Evolutionary conservation across 2,113 vertebrate species (phyloP).

Genomic region (Apistogramma diplotaenia): DNA sequence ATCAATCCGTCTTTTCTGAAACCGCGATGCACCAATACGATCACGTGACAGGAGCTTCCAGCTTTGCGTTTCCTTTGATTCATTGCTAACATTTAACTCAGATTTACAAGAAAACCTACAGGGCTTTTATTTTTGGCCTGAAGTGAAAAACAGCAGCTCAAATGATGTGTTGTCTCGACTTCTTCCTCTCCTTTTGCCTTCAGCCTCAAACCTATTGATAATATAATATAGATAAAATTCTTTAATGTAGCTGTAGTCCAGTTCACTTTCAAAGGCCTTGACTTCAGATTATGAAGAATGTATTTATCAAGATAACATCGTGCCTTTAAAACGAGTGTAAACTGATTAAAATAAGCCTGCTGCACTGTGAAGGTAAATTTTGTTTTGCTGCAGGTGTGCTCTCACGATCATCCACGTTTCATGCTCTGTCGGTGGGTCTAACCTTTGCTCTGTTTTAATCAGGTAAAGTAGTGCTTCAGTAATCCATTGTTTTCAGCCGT

Average conservation of each 20-base stretch:
- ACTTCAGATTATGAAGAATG: not conserved
- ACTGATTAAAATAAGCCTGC: not conserved
- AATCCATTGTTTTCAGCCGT: constrained; percentile 51
- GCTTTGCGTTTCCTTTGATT: not conserved
- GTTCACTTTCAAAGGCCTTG: not conserved
- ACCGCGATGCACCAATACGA: not conserved
- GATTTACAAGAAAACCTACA: no score
- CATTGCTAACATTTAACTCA: not conserved
- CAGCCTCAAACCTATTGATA: not conserved
- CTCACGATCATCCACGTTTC: constrained; percentile 4
- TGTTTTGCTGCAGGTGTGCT: constrained; percentile 41
- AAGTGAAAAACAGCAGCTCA: not conserved
- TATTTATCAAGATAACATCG: not conserved
- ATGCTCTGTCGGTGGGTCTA: constrained; percentile 20
- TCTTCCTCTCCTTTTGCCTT: not conserved
- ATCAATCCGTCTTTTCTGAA: not conserved
- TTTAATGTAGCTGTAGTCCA: not conserved
- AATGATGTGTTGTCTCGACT: not conserved
- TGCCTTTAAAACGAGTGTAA: not conserved
- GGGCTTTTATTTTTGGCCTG: not conserved
- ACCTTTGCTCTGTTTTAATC: constrained; percentile 63
- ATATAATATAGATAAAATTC: not conserved
- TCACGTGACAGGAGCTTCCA: no score
- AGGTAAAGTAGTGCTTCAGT: constrained; percentile 59
- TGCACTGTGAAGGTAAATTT: not conserved